Conservation (phyloP, 2,113 vertebrate species). For the Clarias magur region DNA sequence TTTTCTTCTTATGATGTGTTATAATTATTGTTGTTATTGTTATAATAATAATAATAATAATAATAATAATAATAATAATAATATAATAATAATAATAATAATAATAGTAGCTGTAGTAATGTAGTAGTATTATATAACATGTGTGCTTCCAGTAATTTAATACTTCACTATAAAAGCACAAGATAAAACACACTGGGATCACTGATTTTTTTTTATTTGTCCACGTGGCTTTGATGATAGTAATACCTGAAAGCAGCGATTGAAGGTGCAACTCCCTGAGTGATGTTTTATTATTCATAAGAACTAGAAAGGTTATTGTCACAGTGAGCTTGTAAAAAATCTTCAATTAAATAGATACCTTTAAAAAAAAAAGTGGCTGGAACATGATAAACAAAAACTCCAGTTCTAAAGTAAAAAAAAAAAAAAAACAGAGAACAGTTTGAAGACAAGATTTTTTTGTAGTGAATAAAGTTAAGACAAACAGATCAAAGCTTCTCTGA, state of each 20-base stretch:
- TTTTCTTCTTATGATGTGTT: too few relatives aligned
- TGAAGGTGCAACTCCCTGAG: background rate
- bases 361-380: background rate
- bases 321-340: background rate
- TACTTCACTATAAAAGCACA: background rate
- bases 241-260: background rate
- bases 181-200: background rate
- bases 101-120: too few relatives aligned
- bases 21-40: background rate
- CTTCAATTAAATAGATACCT: background rate
- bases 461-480: background rate
- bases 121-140: background rate
- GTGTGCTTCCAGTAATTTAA: background rate
- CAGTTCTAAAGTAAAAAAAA: background rate
- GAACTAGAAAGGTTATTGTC: background rate
- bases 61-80: background rate
- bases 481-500: slow-evolving; percentile 9
- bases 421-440: background rate
- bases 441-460: background rate
- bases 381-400: background rate
- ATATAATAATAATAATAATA: background rate
- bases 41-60: background rate
- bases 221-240: background rate
- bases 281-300: slow-evolving; percentile 17
- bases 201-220: background rate